Conservation (phyloP, 2,888 invertebrate genomes). For the Margaritifera margaritifera region DNA sequence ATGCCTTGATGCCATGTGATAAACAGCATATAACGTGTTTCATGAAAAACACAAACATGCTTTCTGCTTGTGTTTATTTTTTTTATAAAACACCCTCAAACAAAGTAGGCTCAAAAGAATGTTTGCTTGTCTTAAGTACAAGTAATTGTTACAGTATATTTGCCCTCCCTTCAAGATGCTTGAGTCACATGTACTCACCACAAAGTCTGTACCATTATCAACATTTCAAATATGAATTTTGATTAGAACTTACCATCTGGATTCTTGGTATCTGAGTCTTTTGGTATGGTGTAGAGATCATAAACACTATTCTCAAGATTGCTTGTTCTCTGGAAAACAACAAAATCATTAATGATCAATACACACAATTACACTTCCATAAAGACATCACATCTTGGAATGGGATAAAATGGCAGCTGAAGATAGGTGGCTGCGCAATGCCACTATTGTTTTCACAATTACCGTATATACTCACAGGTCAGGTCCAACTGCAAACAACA, state of each 20-base stretch:
- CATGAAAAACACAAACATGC: too few relatives aligned
- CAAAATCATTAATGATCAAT: too few relatives aligned
- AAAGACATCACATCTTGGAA: too few relatives aligned
- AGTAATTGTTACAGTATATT: neutral
- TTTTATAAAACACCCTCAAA: neutral
- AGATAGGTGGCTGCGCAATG: too few relatives aligned
- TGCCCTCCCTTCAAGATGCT: neutral
- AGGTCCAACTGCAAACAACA: too few relatives aligned
- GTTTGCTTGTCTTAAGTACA: neutral
- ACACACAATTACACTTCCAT: too few relatives aligned
- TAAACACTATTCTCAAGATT: slow-evolving; percentile 93
- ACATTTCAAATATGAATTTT: neutral
- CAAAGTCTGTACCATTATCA: neutral
- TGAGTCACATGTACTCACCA: neutral
- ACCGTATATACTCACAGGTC: too few relatives aligned
- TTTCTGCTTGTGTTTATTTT: neutral
- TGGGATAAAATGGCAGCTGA: too few relatives aligned
- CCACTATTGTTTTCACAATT: too few relatives aligned
- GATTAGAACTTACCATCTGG: slow-evolving; percentile 71
- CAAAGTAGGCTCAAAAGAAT: neutral
- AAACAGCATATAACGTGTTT: too few relatives aligned
- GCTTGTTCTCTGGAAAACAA: slow-evolving; percentile 77
- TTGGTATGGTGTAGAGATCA: slow-evolving; percentile 92
- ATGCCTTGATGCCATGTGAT: too few relatives aligned
- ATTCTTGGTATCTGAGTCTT: slow-evolving; percentile 75